phyloP scores from a whole-genome alignment of 2,797 vertebrate species.

The Heterohyrax brucei region DNA sequence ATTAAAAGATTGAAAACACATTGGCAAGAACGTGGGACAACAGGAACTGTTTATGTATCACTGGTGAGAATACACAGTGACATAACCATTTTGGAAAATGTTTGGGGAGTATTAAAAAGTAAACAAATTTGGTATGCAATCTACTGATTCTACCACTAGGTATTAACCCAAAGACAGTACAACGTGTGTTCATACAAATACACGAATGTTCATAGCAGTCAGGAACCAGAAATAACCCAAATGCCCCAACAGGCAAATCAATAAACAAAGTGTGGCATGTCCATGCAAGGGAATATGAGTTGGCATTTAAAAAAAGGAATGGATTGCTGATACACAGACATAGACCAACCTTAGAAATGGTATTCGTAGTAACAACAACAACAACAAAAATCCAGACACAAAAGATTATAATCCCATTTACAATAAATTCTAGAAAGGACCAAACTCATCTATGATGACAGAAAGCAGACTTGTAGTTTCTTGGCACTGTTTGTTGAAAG shows the following conservation, averaged over 20 bases:
- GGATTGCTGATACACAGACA: not conserved
- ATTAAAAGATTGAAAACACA: not conserved
- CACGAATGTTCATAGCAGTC: not conserved
- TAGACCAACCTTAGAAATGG: not conserved
- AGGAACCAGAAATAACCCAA: not conserved
- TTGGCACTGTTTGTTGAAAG: not conserved
- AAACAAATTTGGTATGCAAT: not conserved
- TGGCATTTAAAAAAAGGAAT: not conserved
- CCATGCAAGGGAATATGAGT: not conserved
- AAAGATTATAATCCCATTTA: not conserved
- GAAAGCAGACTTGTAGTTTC: not conserved
- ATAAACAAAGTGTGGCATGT: not conserved
- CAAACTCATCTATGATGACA: not conserved
- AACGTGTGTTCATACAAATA: not conserved
- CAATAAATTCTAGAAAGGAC: conserved; percentile 25
- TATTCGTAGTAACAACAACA: not conserved
- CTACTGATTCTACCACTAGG: not conserved
- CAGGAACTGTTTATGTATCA: not conserved
- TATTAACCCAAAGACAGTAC: not conserved
- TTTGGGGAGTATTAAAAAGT: not conserved
- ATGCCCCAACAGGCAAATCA: not conserved
- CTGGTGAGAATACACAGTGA: not conserved
- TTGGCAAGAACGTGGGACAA: not conserved
- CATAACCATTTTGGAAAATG: not conserved
- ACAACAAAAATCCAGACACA: not conserved